Conservation (phyloP, 2,888 invertebrate genomes). For the Morpho deidamia region DNA sequence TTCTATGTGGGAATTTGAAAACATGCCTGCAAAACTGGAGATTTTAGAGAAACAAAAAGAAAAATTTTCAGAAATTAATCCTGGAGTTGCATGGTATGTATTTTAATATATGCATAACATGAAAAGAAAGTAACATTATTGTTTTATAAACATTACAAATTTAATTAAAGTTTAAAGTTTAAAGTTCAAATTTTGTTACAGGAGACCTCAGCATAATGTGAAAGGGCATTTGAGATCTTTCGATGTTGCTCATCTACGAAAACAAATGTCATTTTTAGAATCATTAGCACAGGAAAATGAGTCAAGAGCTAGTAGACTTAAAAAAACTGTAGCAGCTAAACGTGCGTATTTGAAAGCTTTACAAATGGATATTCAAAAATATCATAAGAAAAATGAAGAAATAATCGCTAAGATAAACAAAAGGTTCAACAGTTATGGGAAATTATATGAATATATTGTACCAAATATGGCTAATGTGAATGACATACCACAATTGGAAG, state of each 20-base stretch:
- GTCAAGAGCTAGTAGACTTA: conserved; percentile 47
- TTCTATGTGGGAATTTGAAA: conserved; percentile 67
- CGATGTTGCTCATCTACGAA: conserved; percentile 53
- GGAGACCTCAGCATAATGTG: conserved; percentile 63
- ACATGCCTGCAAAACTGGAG: conserved; percentile 59
- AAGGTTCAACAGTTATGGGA: conserved; percentile 50
- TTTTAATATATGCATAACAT: neutral
- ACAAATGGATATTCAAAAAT: conserved; percentile 64
- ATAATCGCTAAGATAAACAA: conserved; percentile 47
- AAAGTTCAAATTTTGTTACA: conserved; percentile 29
- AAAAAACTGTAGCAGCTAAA: conserved; percentile 56
- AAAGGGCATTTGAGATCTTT: conserved; percentile 55
- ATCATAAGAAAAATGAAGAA: conserved; percentile 64
- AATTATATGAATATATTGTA: conserved; percentile 35
- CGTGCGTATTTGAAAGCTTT: conserved; percentile 62
- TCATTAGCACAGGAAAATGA: conserved; percentile 63
- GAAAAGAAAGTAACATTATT: too few relatives aligned
- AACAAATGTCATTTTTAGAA: conserved; percentile 57
- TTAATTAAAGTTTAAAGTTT: too few relatives aligned
- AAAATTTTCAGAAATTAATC: conserved; percentile 48
- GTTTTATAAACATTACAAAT: too few relatives aligned
- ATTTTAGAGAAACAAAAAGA: conserved; percentile 59
- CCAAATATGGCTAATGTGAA: conserved; percentile 38
- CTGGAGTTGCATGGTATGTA: conserved; percentile 42
- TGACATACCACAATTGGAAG: conserved; percentile 43